A percentile compares a stretch with the other conserved stretches of the same genome.
These are phyloP conservation scores for Anadara kagoshimensis DNA, from an alignment of 1,140 invertebrate genomes.

Conservation along the genomic window DNA sequence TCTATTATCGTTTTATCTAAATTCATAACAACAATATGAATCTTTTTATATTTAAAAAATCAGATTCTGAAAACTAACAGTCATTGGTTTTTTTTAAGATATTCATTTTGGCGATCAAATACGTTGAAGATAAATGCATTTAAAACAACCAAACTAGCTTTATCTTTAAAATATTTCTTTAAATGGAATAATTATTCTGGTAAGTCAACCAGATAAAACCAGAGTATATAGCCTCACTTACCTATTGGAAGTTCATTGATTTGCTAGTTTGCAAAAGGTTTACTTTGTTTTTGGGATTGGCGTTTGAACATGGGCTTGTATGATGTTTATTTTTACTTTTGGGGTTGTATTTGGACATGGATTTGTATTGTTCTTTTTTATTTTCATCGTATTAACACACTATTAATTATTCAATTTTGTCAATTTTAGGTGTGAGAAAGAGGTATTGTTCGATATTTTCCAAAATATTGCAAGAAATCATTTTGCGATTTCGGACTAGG, in stretches of 20 bases:
- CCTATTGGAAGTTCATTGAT: no score
- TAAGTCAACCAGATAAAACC: no score
- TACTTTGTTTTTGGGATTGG: no score
- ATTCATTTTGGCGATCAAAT: background rate
- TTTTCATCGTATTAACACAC: background rate
- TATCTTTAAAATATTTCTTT: background rate
- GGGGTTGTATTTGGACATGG: no score
- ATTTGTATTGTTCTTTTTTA: no score
- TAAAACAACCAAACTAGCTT: background rate
- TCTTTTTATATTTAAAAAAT: background rate
- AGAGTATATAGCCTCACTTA: no score
- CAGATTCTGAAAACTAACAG: background rate
- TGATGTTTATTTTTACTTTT: no score
- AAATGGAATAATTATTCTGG: background rate
- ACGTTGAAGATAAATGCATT: background rate
- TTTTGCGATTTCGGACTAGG: background rate
- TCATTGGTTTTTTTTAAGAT: background rate
- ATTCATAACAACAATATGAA: background rate
- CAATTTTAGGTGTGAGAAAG: slow-evolving; percentile 22
- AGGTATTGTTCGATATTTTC: slow-evolving; percentile 31
- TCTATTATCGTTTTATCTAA: background rate
- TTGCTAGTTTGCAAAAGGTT: no score
- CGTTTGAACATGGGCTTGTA: no score
- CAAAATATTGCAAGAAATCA: slow-evolving; percentile 11
- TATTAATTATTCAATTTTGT: background rate